A percentile compares a stretch with the other conserved stretches of the same genome.
Evolutionary conservation across 1,140 invertebrate genomes (phyloP).

Genomic region (Onthophagus taurus): DNA sequence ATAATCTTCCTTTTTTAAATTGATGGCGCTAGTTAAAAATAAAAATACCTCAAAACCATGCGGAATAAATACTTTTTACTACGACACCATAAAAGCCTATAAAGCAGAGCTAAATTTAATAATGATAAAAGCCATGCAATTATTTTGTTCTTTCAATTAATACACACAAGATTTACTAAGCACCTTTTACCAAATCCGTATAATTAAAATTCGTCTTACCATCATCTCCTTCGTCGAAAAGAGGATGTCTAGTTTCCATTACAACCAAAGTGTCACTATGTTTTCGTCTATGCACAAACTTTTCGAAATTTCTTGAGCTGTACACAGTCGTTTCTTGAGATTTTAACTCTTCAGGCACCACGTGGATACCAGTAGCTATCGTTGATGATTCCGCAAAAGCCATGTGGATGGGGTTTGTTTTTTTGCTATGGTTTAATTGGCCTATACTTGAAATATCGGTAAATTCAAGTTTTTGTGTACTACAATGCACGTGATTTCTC

Average conservation of each 20-base stretch:
- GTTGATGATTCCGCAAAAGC: slow-evolving; percentile 34
- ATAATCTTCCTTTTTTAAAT: no score
- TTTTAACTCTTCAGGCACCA: slow-evolving; percentile 27
- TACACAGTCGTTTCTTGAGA: slow-evolving; percentile 26
- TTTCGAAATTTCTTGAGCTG: slow-evolving; percentile 33
- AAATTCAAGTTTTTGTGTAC: slow-evolving; percentile 14
- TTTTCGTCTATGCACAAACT: slow-evolving; percentile 29
- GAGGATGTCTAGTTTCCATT: slow-evolving; percentile 32
- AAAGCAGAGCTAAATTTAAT: slow-evolving; percentile 1
- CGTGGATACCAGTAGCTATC: slow-evolving; percentile 28
- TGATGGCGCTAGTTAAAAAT: neutral
- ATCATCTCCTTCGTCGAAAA: slow-evolving; percentile 33
- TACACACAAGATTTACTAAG: neutral
- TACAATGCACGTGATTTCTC: slow-evolving; percentile 16
- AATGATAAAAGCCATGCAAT: neutral
- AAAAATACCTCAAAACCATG: neutral
- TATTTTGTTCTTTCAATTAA: neutral
- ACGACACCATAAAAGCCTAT: neutral
- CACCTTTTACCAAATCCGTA: neutral
- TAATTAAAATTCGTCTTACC: slow-evolving; percentile 20
- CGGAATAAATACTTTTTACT: neutral
- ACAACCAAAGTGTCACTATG: slow-evolving; percentile 31
- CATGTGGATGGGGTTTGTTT: slow-evolving; percentile 28
- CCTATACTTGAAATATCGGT: slow-evolving; percentile 22
- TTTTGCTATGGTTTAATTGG: slow-evolving; percentile 23